Evolutionary conservation across 2,797 vertebrate genomes (phyloP), one percentile per base, ranked within the genome.

Genomic region (Onychomys arenicola): DNA sequence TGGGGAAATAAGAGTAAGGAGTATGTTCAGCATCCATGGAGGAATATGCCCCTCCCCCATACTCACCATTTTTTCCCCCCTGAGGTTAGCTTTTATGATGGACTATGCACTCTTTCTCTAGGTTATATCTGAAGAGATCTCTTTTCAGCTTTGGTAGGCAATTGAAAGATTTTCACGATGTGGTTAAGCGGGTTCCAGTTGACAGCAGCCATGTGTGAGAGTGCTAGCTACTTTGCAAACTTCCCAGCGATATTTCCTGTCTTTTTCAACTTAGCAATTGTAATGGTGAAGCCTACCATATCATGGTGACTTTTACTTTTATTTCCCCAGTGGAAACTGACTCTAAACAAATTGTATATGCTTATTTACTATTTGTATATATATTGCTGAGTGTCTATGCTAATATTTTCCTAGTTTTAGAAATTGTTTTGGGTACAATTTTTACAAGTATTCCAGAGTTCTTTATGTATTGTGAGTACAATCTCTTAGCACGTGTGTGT

Each of bases 291-390:
- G 49, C 21, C 19, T 34, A 49, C 43, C 17, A 37, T n/a, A 37
- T 55, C 61, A 65, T 49, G 63, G 43, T 84, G n/a, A 81, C 90
- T 90, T 93, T 84, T 57, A 82, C 77, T 93, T 91, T 32, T 13
- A 4, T 73, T 55, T 93, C 17, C 12, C n/a, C 29, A 57, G 34
- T 37, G 8, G 29, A 17, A 5, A 57, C 19, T 63, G 8, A 77
- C 69, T 73, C 27, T 77, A 14, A 40, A 75, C 16, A 86, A 43
- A 23, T 77, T 67, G 84, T 82, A 37, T 77, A 27, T 78, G 9
- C 55, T 29, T 84, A 16, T 43, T 91, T 87, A 32, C 57, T 65
- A 61, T 78, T 95, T 78, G 25, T 77, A 63, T 49, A 6, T 10
- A 23, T 86, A 86, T 73, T 43, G 46, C 32, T 16, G 57, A 43